Conservation (phyloP, 2,113 vertebrate genomes). For the Sorex fumeus region DNA sequence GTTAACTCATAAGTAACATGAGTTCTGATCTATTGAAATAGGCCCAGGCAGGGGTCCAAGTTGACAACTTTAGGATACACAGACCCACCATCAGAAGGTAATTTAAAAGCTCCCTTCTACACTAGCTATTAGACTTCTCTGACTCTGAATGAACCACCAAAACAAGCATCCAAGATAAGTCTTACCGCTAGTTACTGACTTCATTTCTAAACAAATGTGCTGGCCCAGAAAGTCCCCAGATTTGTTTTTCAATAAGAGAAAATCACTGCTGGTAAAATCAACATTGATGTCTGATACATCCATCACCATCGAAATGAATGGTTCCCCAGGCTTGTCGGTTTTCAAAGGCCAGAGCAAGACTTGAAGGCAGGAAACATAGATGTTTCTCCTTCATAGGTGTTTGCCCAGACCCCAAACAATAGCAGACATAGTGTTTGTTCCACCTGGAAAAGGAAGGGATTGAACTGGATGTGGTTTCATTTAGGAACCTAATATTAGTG, state of each 20-base stretch:
- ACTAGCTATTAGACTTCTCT: not conserved
- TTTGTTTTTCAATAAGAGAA: not conserved
- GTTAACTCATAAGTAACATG: not conserved
- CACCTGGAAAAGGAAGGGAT: conserved; percentile 22
- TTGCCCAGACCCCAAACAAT: not conserved
- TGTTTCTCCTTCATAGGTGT: not conserved
- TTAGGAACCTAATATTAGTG: not conserved
- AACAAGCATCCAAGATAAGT: not conserved
- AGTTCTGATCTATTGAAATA: not conserved
- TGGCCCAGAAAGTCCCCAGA: not conserved
- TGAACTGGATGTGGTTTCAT: not conserved
- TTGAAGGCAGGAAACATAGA: not conserved
- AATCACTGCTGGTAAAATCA: not conserved
- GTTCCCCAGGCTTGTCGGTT: not conserved
- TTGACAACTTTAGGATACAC: not conserved
- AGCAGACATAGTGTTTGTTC: not conserved
- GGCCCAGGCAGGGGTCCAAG: not conserved
- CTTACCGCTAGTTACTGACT: not conserved
- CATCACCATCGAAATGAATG: not conserved
- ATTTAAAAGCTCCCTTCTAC: not conserved
- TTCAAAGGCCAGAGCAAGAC: not conserved
- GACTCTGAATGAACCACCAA: not conserved
- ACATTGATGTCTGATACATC: not conserved
- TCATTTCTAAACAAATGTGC: not conserved
- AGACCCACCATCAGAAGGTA: not conserved